Evolutionary conservation across 2,888 invertebrate genomes (phyloP).

Genomic region (Coelogynopora nodosa): DNA sequence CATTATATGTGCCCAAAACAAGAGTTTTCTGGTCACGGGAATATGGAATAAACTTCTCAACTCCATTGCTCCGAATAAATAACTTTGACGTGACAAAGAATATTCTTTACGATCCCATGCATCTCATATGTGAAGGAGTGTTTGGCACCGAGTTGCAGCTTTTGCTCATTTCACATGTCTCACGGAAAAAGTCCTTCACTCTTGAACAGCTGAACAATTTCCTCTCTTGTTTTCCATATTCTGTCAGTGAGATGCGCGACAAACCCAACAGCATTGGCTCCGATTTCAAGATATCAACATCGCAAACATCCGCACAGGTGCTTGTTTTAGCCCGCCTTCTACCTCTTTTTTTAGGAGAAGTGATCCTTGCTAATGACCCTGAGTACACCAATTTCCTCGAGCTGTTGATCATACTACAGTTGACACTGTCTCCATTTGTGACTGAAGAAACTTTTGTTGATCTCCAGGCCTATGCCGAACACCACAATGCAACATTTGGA

Average conservation of each 20-base stretch:
- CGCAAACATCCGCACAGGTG: background rate
- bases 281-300: background rate
- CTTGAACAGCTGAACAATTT: background rate
- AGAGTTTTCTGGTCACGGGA: conserved; percentile 1
- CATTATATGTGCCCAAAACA: background rate
- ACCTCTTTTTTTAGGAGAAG: background rate
- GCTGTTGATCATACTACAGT: background rate
- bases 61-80: background rate
- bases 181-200: background rate
- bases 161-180: background rate
- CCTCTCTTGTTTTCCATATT: background rate
- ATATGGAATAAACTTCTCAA: background rate
- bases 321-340: background rate
- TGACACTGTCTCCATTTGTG: background rate
- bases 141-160: background rate
- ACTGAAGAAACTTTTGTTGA: background rate
- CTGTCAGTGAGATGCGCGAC: background rate
- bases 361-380: background rate
- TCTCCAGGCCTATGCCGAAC: background rate
- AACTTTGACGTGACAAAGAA: background rate
- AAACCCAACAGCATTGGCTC: background rate
- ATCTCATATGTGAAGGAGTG: background rate
- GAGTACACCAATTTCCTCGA: background rate
- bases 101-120: background rate
- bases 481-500: background rate